Percentiles rank a stretch among this genome's conserved stretches.
Evolutionary conservation across 2,888 invertebrate species (phyloP).

Genomic region (Eupithecia pulchellata): DNA sequence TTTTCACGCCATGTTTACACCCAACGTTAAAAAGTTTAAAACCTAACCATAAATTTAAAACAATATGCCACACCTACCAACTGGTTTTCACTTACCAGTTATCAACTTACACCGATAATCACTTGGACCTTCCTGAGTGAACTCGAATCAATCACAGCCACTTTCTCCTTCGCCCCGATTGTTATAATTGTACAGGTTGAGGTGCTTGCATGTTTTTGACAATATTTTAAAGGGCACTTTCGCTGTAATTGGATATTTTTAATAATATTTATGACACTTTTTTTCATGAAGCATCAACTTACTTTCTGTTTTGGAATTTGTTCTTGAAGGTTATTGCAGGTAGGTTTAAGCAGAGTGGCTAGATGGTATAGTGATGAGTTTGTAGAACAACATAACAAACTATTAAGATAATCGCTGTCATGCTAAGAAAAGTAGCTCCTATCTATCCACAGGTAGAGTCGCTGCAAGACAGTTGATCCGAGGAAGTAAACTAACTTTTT

Average conservation of each 20-base stretch:
- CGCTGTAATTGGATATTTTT: conserved; percentile 17
- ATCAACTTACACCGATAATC: conserved; percentile 14
- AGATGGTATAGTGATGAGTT: too few relatives aligned
- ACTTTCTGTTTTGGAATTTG: neutral
- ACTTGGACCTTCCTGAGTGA: conserved; percentile 23
- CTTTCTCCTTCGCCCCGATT: conserved; percentile 33
- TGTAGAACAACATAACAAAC: too few relatives aligned
- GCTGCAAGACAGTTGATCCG: too few relatives aligned
- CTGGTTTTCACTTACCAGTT: conserved; percentile 21
- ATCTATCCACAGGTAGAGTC: too few relatives aligned
- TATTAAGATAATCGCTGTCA: too few relatives aligned
- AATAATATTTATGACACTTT: conserved; percentile 7
- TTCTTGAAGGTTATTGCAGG: too few relatives aligned
- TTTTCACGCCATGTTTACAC: too few relatives aligned
- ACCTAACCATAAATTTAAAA: conserved; percentile 10
- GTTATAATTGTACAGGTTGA: conserved; percentile 30
- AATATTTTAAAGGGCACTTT: conserved; percentile 31
- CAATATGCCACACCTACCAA: conserved; percentile 26
- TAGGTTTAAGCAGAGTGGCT: too few relatives aligned
- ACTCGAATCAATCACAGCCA: conserved; percentile 26
- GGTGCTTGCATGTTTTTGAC: conserved; percentile 20
- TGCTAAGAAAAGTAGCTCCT: too few relatives aligned
- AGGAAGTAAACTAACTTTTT: too few relatives aligned
- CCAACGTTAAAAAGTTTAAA: too few relatives aligned
- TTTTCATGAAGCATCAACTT: neutral